Base-by-base conservation (phyloP, 23 tunicate species). In the Corella eumyota region DNA sequence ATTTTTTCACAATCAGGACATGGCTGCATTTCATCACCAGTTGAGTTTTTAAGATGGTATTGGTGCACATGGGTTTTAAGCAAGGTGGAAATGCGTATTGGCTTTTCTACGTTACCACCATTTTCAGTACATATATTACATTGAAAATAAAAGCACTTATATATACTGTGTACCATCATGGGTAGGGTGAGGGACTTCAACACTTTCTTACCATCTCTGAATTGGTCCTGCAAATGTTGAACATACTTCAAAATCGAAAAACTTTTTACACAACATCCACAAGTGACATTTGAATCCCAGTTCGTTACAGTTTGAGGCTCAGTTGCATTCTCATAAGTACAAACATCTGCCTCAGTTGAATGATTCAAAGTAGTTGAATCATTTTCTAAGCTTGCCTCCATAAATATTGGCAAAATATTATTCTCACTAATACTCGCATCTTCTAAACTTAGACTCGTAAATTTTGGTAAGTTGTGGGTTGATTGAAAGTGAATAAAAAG, bases 151-250 rank as follows among this genome's bases (percentile, higher is more conserved):
- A 71, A 23, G 26, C 77, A 71, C 32, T 67, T 30, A n/a, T n/a
- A n/a, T n/a, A n/a, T n/a, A n/a, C n/a, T n/a, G n/a, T n/a, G n/a
- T n/a, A n/a, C n/a, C n/a, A 30, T 25, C 57, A 40, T 40, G 15
- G 22, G 22, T 5, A 19, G 57, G 6, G 23, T 5, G 6, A 11
- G 27, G 22, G 22, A n/a, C 23, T 7, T 51, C 57, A 7, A 19
- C 34, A 21, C 11, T 1, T 45, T 32, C 17, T 19, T 47, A 6
- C 73, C 62, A 0, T 4, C 13, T 4, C 55, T n/a, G 13, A 40
- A 34, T 50, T 75, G 82, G 6, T 37, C 36, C 15, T 75, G 54
- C 62, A 75, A 48, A 66, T 75, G 82, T 32, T 58, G 57, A 0
- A 75, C 33, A 62, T 75, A 75, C 33, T 72, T 61, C 6, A 23